phyloP scores from a whole-genome alignment of 35 echinoderm and acorn worm species.

The Acanthaster planci region DNA sequence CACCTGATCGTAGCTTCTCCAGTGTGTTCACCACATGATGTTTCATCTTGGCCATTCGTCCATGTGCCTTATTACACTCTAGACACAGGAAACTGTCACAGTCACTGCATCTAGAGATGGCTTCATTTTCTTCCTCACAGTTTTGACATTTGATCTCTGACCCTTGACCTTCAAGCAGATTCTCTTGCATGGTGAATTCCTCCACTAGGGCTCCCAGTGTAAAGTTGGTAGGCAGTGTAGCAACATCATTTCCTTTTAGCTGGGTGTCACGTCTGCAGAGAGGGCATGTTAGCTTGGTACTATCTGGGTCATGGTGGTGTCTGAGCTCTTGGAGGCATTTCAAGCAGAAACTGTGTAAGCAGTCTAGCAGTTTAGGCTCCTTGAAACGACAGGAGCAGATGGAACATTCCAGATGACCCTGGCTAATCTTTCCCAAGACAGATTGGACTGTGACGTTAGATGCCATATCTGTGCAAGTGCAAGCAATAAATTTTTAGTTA shows the following conservation, averaged over 20 bases:
- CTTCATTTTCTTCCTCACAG: constrained; percentile 1
- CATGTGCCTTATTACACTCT: neutral
- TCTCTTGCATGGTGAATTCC: neutral
- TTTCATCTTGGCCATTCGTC: neutral
- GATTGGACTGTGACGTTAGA: neutral
- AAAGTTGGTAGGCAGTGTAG: neutral
- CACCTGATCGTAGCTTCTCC: neutral
- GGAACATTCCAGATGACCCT: constrained; percentile 10
- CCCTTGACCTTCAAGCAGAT: neutral
- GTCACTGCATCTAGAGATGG: neutral
- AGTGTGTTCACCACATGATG: neutral
- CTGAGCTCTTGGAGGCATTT: constrained; percentile 13
- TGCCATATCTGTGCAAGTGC: too few species aligned
- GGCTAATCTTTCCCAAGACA: neutral
- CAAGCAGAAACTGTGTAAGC: neutral
- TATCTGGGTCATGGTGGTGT: neutral
- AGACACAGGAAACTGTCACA: neutral
- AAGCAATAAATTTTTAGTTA: too few species aligned
- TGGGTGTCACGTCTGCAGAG: neutral
- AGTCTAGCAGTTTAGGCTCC: constrained; percentile 6
- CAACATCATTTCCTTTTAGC: neutral
- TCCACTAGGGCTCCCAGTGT: neutral
- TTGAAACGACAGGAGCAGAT: neutral
- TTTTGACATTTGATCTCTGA: neutral
- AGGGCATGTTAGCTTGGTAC: neutral